Percentiles rank a stretch among this genome's conserved stretches.
Conservation (phyloP, 2,797 vertebrate species). For the Luscinia luscinia region DNA sequence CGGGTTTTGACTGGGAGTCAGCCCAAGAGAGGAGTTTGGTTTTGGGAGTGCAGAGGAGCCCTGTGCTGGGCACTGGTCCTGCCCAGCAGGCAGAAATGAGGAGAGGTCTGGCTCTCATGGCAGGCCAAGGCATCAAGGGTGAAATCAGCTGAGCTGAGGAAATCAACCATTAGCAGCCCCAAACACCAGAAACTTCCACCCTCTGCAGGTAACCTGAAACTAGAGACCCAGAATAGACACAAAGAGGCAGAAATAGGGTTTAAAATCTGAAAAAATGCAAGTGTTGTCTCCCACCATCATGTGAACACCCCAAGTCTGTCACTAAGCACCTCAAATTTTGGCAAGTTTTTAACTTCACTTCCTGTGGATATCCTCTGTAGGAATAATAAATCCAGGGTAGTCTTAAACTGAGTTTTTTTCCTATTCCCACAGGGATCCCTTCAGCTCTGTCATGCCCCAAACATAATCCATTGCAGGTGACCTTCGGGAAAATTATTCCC, state of each 20-base stretch:
- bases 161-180: background rate
- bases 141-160: background rate
- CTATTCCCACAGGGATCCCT: background rate
- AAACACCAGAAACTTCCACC: background rate
- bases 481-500: background rate
- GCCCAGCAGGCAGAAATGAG: background rate
- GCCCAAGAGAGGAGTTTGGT: background rate
- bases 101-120: background rate
- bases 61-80: background rate
- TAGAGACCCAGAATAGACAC: fast-evolving
- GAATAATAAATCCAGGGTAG: background rate
- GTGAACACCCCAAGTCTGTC: background rate
- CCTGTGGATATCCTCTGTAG: background rate
- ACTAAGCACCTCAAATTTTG: background rate
- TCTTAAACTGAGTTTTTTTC: background rate
- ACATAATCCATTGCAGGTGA: fast-evolving
- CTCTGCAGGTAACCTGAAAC: background rate
- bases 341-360: background rate
- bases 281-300: background rate
- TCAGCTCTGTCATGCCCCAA: background rate
- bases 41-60: background rate
- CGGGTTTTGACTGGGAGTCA: background rate
- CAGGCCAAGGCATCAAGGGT: fast-evolving
- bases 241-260: background rate
- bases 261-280: background rate